A percentile compares a stretch with the other conserved stretches of the same genome.
Evolutionary conservation across 2,113 vertebrate species (phyloP).

Genomic region (Colinus virginianus): DNA sequence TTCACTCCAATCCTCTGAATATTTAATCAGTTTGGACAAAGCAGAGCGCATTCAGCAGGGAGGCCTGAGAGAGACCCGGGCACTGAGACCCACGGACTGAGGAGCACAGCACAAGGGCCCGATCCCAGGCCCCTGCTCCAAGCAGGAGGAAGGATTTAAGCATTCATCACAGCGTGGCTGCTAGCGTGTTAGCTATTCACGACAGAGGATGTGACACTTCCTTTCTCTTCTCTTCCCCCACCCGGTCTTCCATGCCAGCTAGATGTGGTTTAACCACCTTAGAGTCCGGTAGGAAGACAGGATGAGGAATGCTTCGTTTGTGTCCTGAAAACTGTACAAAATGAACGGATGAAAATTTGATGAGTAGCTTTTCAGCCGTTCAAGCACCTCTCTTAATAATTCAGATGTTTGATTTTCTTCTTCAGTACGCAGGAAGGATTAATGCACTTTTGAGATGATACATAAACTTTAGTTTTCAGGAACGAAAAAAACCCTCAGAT

Average conservation of each 20-base stretch:
- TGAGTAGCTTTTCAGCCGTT: conserved; percentile 58
- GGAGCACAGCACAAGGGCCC: background rate
- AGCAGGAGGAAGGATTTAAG: conserved; percentile 15
- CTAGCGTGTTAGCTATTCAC: conserved; percentile 16
- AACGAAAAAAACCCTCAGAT: background rate
- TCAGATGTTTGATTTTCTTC: conserved; percentile 60
- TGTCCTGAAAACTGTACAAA: conserved; percentile 66
- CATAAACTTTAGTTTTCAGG: background rate
- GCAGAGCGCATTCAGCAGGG: background rate
- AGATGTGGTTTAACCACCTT: conserved; percentile 14
- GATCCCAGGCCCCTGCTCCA: background rate
- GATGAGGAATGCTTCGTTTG: conserved; percentile 44
- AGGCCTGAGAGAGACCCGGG: background rate
- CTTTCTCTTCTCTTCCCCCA: conserved; percentile 16
- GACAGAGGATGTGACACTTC: conserved; percentile 41
- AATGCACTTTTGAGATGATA: conserved; percentile 5
- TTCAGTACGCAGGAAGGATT: conserved; percentile 35
- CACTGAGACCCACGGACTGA: background rate
- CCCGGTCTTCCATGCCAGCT: background rate
- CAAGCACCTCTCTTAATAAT: conserved; percentile 56
- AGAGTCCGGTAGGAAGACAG: conserved; percentile 20
- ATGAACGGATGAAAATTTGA: conserved; percentile 67
- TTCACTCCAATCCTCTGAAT: conserved; percentile 62
- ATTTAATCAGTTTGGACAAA: conserved; percentile 60
- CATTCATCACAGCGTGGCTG: background rate